Evolutionary conservation across 2,113 vertebrate species (phyloP).

Genomic region (Zosterops japonicus): DNA sequence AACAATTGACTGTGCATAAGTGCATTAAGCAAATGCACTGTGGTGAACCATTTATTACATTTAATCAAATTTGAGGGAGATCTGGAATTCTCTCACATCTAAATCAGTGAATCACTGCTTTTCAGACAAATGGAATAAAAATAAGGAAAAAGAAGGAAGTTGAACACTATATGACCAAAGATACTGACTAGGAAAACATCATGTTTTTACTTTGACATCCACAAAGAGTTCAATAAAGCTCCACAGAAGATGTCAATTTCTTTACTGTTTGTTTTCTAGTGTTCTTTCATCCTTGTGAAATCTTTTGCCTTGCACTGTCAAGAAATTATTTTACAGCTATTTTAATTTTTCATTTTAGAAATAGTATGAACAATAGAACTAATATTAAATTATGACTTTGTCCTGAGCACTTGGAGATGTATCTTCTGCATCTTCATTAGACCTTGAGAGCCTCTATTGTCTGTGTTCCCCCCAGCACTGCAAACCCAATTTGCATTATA

Average conservation of each 20-base stretch:
- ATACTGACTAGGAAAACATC: not conserved
- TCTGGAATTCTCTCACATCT: not conserved
- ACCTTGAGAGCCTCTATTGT: not conserved
- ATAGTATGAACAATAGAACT: not conserved
- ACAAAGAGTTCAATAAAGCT: not conserved
- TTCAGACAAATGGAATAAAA: not conserved
- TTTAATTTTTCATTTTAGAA: not conserved
- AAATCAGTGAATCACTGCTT: not conserved
- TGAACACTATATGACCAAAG: not conserved
- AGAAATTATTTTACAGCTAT: not conserved
- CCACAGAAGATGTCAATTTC: not conserved
- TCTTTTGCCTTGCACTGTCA: not conserved
- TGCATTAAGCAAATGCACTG: not conserved
- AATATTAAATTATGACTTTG: not conserved
- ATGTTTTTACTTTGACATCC: not conserved
- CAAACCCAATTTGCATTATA: not conserved
- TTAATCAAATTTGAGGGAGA: not conserved
- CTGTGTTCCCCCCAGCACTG: not conserved
- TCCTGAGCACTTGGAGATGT: not conserved
- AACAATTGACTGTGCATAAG: not conserved
- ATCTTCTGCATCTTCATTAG: not conserved
- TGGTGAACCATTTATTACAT: not conserved
- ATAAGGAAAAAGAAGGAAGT: not conserved
- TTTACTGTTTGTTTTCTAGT: not conserved
- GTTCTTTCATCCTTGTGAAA: not conserved